These are phyloP conservation scores for Dendrocincla fuliginosa DNA, from an alignment of 2,797 vertebrate species.

Conservation along the genomic window DNA sequence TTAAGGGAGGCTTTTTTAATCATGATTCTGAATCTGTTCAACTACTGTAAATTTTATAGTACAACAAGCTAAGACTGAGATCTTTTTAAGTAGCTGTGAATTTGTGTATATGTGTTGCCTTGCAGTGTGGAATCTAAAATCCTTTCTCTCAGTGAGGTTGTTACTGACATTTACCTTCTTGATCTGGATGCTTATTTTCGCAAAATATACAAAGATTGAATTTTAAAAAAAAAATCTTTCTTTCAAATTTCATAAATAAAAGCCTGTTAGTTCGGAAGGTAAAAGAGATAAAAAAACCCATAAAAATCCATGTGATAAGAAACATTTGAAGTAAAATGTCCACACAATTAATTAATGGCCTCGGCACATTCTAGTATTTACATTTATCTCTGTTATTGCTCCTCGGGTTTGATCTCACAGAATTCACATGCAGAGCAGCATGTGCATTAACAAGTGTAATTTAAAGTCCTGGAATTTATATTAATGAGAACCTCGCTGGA, in stretches of 20 bases:
- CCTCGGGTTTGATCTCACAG: not conserved
- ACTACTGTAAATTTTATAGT: not conserved
- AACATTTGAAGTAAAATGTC: not conserved
- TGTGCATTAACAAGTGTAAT: not conserved
- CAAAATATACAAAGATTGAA: not conserved
- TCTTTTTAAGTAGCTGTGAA: not conserved
- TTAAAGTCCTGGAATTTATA: constrained; percentile 8
- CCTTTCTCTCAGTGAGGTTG: not conserved
- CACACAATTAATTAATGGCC: not conserved
- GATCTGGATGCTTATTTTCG: not conserved
- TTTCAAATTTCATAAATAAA: not conserved
- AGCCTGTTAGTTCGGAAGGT: not conserved
- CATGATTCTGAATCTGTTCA: not conserved
- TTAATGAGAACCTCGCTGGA: not conserved
- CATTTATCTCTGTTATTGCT: not conserved
- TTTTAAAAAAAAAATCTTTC: not conserved
- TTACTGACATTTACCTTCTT: not conserved
- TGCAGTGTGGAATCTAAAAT: not conserved
- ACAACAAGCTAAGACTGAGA: not conserved
- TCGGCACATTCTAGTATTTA: not conserved
- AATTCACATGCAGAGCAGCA: not conserved
- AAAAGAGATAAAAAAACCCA: not conserved
- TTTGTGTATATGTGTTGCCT: not conserved
- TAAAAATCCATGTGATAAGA: not conserved
- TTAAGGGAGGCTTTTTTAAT: not conserved